These are phyloP conservation scores for Rapana venosa DNA, from an alignment of 2,888 invertebrate genomes.

Conservation along the genomic window DNA sequence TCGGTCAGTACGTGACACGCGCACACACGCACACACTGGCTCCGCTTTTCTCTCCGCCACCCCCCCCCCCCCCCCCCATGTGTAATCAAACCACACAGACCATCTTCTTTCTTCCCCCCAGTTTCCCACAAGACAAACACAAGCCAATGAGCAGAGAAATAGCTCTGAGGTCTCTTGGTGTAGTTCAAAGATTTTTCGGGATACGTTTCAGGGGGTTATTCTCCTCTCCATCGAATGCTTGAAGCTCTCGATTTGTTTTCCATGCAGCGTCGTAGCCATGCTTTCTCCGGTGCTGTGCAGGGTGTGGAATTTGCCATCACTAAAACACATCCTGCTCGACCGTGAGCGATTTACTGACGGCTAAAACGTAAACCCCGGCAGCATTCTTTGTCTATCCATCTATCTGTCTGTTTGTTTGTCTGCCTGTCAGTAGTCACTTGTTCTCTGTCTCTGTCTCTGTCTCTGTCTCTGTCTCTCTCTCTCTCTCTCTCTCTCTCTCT, in stretches of 20 bases:
- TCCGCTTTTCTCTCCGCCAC: background rate
- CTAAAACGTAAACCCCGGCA: background rate
- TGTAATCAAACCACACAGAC: too few relatives aligned
- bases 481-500: background rate
- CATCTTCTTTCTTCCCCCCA: too few relatives aligned
- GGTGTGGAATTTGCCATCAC: background rate
- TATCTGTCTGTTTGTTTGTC: constrained; percentile 14
- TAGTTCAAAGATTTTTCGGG: too few relatives aligned
- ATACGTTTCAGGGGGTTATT: too few relatives aligned
- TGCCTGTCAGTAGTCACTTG: background rate
- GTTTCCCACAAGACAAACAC: background rate
- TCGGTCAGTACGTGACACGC: background rate
- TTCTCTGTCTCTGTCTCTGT: too few relatives aligned
- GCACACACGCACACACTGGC: background rate
- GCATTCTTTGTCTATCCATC: background rate
- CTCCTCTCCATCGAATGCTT: background rate
- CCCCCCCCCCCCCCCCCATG: background rate
- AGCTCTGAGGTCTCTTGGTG: background rate
- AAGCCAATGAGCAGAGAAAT: constrained; percentile 10
- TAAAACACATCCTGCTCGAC: background rate
- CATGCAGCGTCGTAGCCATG: background rate
- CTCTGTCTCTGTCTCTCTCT: background rate
- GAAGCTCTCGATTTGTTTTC: background rate
- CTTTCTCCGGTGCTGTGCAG: background rate
- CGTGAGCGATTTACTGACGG: too few relatives aligned